These are phyloP conservation scores for Artemia sinica DNA, from an alignment of 2,888 invertebrate genomes.

Conservation along the genomic window DNA sequence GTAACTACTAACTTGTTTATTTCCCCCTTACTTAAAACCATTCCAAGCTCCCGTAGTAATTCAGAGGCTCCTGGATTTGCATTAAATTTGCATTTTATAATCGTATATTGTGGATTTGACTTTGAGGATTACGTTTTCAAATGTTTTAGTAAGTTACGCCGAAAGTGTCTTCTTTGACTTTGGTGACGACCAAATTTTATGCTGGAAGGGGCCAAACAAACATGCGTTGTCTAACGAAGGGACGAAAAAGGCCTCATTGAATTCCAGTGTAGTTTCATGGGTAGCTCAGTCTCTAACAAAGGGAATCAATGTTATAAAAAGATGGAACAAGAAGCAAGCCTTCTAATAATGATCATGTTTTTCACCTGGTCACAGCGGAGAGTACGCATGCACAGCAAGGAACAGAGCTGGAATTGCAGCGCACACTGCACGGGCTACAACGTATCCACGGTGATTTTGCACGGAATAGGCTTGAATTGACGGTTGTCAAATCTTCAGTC, in stretches of 20 bases:
- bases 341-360: slow-evolving; percentile 38
- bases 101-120: not conserved
- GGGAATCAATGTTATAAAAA: slow-evolving; percentile 34
- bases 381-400: slow-evolving; percentile 32
- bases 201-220: slow-evolving; percentile 57
- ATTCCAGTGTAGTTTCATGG: slow-evolving; percentile 57
- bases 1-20: no score
- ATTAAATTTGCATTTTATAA: not conserved
- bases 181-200: slow-evolving; percentile 54
- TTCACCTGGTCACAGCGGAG: slow-evolving; percentile 29
- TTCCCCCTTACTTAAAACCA: no score
- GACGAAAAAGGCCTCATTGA: slow-evolving; percentile 58
- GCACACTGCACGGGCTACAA: slow-evolving; percentile 28
- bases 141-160: slow-evolving; percentile 42
- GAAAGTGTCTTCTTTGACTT: slow-evolving; percentile 52
- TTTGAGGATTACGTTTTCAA: slow-evolving; percentile 1
- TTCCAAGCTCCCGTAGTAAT: no score
- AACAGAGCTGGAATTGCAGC: slow-evolving; percentile 30
- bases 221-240: slow-evolving; percentile 54
- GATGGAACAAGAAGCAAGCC: slow-evolving; percentile 44
- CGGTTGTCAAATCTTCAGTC: no score
- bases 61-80: no score
- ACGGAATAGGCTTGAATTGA: no score
- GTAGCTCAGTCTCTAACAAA: slow-evolving; percentile 36
- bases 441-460: slow-evolving; percentile 36